Evolutionary conservation across 2,797 vertebrate species (phyloP), one percentile per base, ranked within the genome.

Genomic region (Carcharodon carcharias): DNA sequence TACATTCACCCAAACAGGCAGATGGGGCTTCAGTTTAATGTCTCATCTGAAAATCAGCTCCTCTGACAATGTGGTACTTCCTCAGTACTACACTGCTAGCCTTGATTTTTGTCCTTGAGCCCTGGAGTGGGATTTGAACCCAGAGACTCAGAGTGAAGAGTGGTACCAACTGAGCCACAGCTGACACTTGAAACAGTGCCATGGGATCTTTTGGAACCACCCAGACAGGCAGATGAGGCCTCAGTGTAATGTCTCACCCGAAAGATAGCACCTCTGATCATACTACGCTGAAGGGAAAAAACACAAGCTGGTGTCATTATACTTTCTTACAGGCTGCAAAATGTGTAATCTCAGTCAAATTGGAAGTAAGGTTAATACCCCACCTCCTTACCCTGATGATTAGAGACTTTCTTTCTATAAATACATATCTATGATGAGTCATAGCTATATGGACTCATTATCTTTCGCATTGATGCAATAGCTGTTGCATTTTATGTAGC

Each of bases 361-460:
- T 92, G 89, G 35, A 63, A 92, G 56, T 35, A 40, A 40, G 58
- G 58, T 92, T 92, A 63, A 89, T 65, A 40, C 7, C 58, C 3
- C 61, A 92, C 35, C 61, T 23, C 58, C 58, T 92, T 65, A 40
- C 18, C 21, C 61, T 40, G 61, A 92, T 2, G 56, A 14, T 63
- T 92, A n/a, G 89, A 92, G 58, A 65, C 89, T 89, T 6, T 61
- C 18, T 63, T 92, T 63, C 35, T 61, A 21, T 92, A 40, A 65
- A 65, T 92, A 63, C 89, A 92, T 65, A 92, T 92, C 61, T 65
- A 35, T 40, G 63, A 92, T 92, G 89, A 92, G 58, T 92, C 89
- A 92, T 40, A 40, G 35, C 89, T 23, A 40, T 92, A 92, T 61
- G 35, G 58, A 61, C 58, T 65, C 89, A 92, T 92, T 92, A 92